Conservation (phyloP, 2,113 vertebrate genomes). For the Nannospalax galili region DNA sequence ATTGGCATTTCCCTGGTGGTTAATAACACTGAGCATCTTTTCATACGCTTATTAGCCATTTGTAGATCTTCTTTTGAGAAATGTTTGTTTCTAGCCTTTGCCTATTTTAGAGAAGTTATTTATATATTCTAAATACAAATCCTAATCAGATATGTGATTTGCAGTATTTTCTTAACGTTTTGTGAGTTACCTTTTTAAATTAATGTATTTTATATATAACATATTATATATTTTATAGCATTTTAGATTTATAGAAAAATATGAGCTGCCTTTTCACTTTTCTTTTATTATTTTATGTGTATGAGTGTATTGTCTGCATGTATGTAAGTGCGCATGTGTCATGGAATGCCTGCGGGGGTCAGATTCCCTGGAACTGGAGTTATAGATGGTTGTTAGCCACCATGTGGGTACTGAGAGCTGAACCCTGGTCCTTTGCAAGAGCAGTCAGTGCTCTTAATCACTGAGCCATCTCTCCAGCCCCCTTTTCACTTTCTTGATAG, state of each 20-base stretch:
- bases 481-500: background rate
- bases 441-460: too few species aligned
- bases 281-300: background rate
- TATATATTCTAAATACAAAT: background rate
- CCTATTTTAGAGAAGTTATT: background rate
- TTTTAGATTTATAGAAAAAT: background rate
- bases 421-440: too few species aligned
- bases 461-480: too few species aligned
- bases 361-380: too few species aligned
- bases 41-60: background rate
- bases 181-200: background rate
- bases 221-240: too few species aligned
- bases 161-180: background rate
- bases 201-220: background rate
- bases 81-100: background rate
- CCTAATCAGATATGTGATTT: background rate
- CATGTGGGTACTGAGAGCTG: too few species aligned
- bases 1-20: background rate
- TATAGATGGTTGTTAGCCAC: too few species aligned
- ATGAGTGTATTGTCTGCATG: too few species aligned
- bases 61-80: slow-evolving; percentile 5
- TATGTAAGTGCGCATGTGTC: too few species aligned
- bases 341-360: too few species aligned
- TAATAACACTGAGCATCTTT: background rate
- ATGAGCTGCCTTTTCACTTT: background rate